Base-by-base conservation (phyloP, 2,113 vertebrate genomes). In the Chrysochloris asiatica region DNA sequence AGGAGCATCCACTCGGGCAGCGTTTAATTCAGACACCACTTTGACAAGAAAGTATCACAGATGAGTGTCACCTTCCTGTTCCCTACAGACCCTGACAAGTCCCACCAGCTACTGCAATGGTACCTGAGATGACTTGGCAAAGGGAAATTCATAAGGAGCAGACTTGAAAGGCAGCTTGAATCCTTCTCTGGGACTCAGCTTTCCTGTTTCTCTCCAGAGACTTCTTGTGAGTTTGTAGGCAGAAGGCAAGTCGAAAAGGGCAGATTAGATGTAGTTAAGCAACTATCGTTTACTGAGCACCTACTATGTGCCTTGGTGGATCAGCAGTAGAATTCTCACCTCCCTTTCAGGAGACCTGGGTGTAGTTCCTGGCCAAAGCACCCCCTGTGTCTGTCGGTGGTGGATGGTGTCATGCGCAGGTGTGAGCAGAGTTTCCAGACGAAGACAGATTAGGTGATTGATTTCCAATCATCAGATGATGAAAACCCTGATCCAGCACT, bases 61-160 rank as follows among this genome's bases (percentile, higher is more conserved):
- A 5, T 33, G 10, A 41, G 59, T 17, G 8, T 13, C 28, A 19
- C 16, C 41, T 22, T 79, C 41, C 79, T 24, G 24, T 48, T 36
- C 48, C 6, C 12, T 6, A 28, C 30, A 41, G 88, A 14, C 0
- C 0, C 17, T 36, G 59, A 50, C 28, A 28, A 52, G 79, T 67
- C 72, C 17, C 52, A 24, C 52, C 6, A 9, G 8, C 63, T 79
- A 8, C 54, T 0, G 0, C 1, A 1, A 33, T 33, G 17, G 8
- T n/a, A 22, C 41, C 26, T 2, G 26, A 48, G 38, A 4, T 2
- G 1, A 1, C 85, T 30, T 30, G 69, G 67, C 12, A n/a, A 73
- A 73, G 13, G 63, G 6, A 16, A 0, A 0, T 76, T n/a, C 19
- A 0, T 7, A 7, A 4, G 3, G 19, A 86, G 54, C 47, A 30